Percentiles rank a stretch among this genome's conserved stretches.
Conservation (phyloP, 2,113 vertebrate genomes). For the Prietella phreatophila region DNA sequence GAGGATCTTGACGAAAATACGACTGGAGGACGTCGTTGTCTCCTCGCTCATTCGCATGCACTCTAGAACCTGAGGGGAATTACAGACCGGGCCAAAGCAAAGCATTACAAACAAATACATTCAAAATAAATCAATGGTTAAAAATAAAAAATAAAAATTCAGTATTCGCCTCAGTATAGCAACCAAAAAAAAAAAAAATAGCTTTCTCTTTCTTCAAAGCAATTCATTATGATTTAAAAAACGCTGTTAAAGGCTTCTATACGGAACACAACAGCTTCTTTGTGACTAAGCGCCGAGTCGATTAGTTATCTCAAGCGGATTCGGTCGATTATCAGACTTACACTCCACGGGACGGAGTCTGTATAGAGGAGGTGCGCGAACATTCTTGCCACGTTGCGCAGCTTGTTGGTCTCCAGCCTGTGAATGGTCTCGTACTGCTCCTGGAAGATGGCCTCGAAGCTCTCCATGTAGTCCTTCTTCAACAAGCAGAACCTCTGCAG, state of each 20-base stretch:
- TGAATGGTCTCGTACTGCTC: slow-evolving; percentile 98
- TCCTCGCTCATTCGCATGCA: slow-evolving; percentile 94
- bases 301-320: slow-evolving; percentile 1
- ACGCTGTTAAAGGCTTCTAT: not conserved
- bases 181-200: not conserved
- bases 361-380: slow-evolving; percentile 97
- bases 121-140: no score
- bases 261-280: not conserved
- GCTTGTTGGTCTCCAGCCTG: slow-evolving; percentile 95
- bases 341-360: slow-evolving; percentile 95
- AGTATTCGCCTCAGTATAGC: no score
- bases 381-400: slow-evolving; percentile 95
- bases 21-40: slow-evolving; percentile 95
- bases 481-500: slow-evolving; percentile 91
- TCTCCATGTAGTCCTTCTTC: slow-evolving; percentile 98
- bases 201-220: not conserved
- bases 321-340: slow-evolving; percentile 67
- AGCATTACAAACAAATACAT: not conserved
- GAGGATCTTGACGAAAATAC: slow-evolving; percentile 98
- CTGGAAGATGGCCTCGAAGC: slow-evolving; percentile 93
- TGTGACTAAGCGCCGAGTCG: not conserved
- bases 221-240: not conserved
- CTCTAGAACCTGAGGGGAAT: slow-evolving; percentile 85
- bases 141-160: not conserved
- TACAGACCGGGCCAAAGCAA: not conserved